Evolutionary conservation across 2,797 vertebrate species (phyloP), one percentile per base, ranked within the genome.

Genomic region (Phataginus tricuspis): DNA sequence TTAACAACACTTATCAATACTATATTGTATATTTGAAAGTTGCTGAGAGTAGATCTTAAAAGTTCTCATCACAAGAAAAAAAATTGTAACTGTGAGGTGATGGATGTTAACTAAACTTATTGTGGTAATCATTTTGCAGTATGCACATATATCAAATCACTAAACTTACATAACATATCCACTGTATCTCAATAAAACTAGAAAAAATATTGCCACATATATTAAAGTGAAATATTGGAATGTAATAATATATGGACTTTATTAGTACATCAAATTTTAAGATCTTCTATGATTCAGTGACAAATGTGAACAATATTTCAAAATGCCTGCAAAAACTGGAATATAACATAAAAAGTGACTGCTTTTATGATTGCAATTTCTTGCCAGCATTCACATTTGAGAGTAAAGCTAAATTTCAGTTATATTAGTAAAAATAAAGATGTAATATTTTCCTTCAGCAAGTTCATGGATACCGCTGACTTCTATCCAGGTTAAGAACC

Each of bases 401-500:
- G 27, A 85, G 21, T 77, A 85, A 82, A 84, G 61, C 34, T 89
- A 72, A 79, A 71, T 49, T 95, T 90, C 83, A 86, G 39, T 64
- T 86, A 55, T 23, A 72, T 53, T 45, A 69, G 53, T 79, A 82
- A 94, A 92, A 97, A 90, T 91, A 85, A 96, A 93, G 69, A 93
- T 64, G 34, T 74, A 72, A 57, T 21, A 59, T 85, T 71, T 91
- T 77, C 77, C 49, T 88, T 42, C 49, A 83, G 82, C 29, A 86
- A 90, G 39, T 86, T 92, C 39, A 59, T 18, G 21, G 53, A 87
- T 89, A 83, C 8, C n/a, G 55, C 75, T 89, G 75, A 90, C 49
- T 85, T 94, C 79, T 89, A 68, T 63, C 27, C 51, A 82, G 45
- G 66, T 86, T 66, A 77, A 86, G 57, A 92, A 51, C 16, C 75